Base-by-base conservation (phyloP, 2,113 vertebrate genomes). In the Hiodon tergisus region DNA sequence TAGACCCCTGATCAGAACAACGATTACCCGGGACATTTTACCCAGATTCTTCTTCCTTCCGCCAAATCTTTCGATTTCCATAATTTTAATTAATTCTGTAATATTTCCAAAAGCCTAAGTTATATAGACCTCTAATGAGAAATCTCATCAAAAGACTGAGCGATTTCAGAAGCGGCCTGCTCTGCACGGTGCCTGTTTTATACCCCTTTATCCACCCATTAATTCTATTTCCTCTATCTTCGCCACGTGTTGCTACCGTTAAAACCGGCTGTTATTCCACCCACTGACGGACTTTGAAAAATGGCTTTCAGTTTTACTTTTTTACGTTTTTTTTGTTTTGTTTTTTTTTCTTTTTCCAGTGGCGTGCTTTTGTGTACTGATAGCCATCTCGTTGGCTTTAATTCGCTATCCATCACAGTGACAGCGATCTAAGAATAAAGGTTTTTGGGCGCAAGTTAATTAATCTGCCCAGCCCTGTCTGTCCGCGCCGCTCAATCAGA, bases 371-470 rank as follows among this genome's bases (percentile, higher is more conserved):
- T 82, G 81, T 86, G 83, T 85, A 86, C 83, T 82, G 87, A 89
- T 90, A 88, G 87, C 86, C 83, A 89, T 90, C 87, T 89, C 85
- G 85, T 85, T 88, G 86, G 87, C 87, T 90, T 87, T 88, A 88
- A 90, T 90, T 81, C 92, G 79, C 87, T 83, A 93, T 96, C 93
- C 93, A 90, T 95, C 93, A 94, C 91, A 90, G 83, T 94, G 92
- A 93, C 93, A 95, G 84, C 66, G 62, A 86, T 82, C 67, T 88
- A 87, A 92, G 92, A 94, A 85, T 89, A 90, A 90, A 88, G 89
- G 89, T 92, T 94, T 90, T 83, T 89, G 83, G 91, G 89, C 87
- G 87, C 87, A 86, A 93, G 93, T 94, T 95, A 97, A 96, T 96
- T 96, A 95, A 93, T 94, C 91, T 93, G 88, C 91, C 88, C 82